These are phyloP conservation scores for Trissolcus japonicus DNA, from an alignment of 2,888 invertebrate genomes.

Conservation along the genomic window DNA sequence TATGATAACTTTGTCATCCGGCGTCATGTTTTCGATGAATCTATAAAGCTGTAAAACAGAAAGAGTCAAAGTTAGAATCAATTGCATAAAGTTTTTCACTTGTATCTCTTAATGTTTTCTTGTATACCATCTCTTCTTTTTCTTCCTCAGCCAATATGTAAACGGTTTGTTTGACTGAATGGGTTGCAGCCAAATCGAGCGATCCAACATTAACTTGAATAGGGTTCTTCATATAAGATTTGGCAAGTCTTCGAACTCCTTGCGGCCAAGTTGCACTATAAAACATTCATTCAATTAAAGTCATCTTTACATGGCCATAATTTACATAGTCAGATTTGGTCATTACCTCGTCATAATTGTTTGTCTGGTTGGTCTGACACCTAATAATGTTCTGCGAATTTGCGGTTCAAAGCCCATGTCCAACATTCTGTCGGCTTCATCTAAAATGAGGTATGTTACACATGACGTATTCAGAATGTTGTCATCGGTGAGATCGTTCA, in stretches of 20 bases:
- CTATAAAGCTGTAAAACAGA: conserved; percentile 79
- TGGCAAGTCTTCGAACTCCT: conserved; percentile 89
- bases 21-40: conserved; percentile 84
- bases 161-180: conserved; percentile 89
- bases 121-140: conserved; percentile 81
- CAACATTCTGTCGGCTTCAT: conserved; percentile 94
- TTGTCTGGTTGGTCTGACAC: conserved; percentile 91
- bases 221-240: conserved; percentile 92
- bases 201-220: conserved; percentile 93
- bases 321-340: background rate
- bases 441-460: conserved; percentile 92
- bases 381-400: conserved; percentile 88
- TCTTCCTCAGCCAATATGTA: conserved; percentile 84
- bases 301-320: background rate
- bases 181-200: conserved; percentile 91
- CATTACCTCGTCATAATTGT: conserved; percentile 94
- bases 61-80: too few species aligned
- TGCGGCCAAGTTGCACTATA: conserved; percentile 94
- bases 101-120: too few species aligned
- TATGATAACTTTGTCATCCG: conserved; percentile 90
- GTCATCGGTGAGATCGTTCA: conserved; percentile 90
- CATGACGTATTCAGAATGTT: conserved; percentile 83
- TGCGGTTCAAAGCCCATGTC: conserved; percentile 93
- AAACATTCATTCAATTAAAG: background rate
- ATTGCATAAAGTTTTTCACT: too few species aligned